These are phyloP conservation scores for Pteromalus puparum DNA, from an alignment of 1,140 invertebrate genomes.

Conservation along the genomic window DNA sequence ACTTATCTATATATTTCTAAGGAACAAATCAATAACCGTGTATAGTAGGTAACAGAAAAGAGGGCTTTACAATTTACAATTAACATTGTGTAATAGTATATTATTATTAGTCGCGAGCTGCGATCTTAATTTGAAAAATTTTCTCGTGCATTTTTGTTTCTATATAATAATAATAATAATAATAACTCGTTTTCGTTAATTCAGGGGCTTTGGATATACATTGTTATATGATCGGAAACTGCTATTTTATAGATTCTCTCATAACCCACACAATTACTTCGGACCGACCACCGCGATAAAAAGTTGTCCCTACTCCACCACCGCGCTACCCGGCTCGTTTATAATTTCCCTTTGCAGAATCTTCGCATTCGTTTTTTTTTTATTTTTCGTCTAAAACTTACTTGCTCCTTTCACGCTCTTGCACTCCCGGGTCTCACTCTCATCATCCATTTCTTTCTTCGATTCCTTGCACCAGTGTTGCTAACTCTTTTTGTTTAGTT, in stretches of 20 bases:
- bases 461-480: neutral
- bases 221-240: neutral
- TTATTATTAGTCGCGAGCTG: neutral
- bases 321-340: slow-evolving; percentile 58
- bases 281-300: slow-evolving; percentile 16
- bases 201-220: neutral
- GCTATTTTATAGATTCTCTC: neutral
- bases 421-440: neutral
- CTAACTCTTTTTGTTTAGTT: neutral
- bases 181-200: neutral
- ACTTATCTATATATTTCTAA: neutral
- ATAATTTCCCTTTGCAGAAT: slow-evolving; percentile 40
- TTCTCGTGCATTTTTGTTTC: neutral
- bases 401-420: slow-evolving; percentile 10
- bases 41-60: neutral
- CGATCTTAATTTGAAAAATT: neutral
- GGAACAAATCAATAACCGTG: neutral
- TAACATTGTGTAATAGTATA: neutral
- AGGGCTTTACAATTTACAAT: neutral
- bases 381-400: slow-evolving; percentile 23
- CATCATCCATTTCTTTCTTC: neutral
- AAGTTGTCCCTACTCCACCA: slow-evolving; percentile 51
- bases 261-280: neutral
- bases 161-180: neutral
- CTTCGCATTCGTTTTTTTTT: slow-evolving; percentile 2